Evolutionary conservation across 1,140 invertebrate genomes (phyloP).

Genomic region (Hypothenemus hampei): DNA sequence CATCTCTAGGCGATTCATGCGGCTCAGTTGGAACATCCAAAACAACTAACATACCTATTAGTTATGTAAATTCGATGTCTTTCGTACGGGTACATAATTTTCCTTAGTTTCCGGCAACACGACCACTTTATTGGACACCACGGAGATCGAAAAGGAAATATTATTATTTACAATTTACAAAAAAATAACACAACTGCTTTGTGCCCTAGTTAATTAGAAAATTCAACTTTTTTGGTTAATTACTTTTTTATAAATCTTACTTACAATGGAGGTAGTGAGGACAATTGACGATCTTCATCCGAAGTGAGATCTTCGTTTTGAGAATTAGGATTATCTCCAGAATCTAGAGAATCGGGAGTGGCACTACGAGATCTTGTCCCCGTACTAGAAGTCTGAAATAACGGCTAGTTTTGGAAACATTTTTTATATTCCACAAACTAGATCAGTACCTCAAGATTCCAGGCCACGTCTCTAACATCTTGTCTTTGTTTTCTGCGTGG

Average conservation of each 20-base stretch:
- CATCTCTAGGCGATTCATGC: no score
- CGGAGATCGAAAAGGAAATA: constrained; percentile 16
- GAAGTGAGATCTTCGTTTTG: constrained; percentile 40
- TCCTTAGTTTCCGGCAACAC: constrained; percentile 17
- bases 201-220: not conserved
- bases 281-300: constrained; percentile 40
- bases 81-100: constrained; percentile 12
- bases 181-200: not conserved
- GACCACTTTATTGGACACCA: constrained; percentile 22
- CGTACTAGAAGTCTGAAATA: constrained; percentile 55
- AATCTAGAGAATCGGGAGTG: constrained; percentile 82
- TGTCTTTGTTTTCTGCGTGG: constrained; percentile 58
- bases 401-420: constrained; percentile 18
- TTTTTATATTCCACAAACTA: not conserved
- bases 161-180: constrained; percentile 12
- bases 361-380: constrained; percentile 75
- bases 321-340: constrained; percentile 41
- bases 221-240: not conserved
- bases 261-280: constrained; percentile 39
- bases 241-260: constrained; percentile 13
- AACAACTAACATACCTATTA: constrained; percentile 11
- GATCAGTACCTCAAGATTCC: constrained; percentile 63
- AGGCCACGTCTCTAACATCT: constrained; percentile 73
- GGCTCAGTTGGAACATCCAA: no score
- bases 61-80: constrained; percentile 3